phyloP scores from a whole-genome alignment of 2,113 vertebrate species.

The Stercorarius parasiticus region DNA sequence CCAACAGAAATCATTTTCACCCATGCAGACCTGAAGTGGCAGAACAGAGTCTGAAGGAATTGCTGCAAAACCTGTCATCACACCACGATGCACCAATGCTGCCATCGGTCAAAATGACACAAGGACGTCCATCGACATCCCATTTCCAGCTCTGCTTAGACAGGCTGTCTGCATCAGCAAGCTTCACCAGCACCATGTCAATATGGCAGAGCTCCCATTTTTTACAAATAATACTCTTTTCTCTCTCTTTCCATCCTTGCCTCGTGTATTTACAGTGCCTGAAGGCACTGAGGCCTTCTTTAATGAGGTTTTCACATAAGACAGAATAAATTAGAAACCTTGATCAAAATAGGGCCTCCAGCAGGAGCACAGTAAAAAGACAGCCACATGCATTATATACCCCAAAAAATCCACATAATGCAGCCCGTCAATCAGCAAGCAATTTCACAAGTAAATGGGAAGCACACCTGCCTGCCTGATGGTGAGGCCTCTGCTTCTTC shows the following conservation, averaged over 20 bases:
- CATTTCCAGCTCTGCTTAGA: background rate
- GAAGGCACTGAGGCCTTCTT: background rate
- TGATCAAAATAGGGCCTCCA: constrained; percentile 7
- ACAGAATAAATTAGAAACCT: constrained; percentile 6
- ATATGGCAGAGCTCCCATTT: background rate
- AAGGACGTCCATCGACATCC: background rate
- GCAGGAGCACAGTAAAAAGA: background rate
- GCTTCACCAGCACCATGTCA: background rate
- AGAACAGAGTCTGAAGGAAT: background rate
- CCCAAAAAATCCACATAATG: background rate
- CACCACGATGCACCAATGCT: background rate
- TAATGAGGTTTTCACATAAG: constrained; percentile 16
- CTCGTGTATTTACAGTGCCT: background rate
- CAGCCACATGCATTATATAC: background rate
- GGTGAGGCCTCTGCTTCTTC: background rate
- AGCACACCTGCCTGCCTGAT: background rate
- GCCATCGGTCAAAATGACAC: background rate
- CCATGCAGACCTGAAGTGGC: fast-evolving
- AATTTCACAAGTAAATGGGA: background rate
- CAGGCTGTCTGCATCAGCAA: background rate
- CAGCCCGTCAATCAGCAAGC: background rate
- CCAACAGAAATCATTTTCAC: background rate
- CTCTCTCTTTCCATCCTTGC: background rate
- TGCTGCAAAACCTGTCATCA: background rate
- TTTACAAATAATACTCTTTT: background rate